Evolutionary conservation across 2,888 invertebrate species (phyloP).

Genomic region (Entomobrya multifasciata): DNA sequence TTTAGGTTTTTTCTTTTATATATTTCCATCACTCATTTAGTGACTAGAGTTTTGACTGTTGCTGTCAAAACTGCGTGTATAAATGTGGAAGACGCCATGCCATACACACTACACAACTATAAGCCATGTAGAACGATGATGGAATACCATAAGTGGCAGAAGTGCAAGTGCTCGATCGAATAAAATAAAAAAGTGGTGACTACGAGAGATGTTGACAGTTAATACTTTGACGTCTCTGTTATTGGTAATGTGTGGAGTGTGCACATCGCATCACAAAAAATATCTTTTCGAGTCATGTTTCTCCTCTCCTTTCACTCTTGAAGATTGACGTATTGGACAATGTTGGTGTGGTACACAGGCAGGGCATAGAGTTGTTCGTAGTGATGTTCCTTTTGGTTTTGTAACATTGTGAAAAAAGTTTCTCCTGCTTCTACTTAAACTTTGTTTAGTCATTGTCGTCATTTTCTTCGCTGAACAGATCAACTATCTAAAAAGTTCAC

Average conservation of each 20-base stretch:
- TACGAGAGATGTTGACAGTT: slow-evolving; percentile 63
- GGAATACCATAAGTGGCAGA: slow-evolving; percentile 15
- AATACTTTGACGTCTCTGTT: slow-evolving; percentile 58
- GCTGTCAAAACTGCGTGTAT: slow-evolving; percentile 64
- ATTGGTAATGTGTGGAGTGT: slow-evolving; percentile 46
- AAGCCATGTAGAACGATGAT: not conserved
- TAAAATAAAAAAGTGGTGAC: slow-evolving; percentile 54
- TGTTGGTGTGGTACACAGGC: too few species aligned
- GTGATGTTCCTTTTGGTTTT: too few species aligned
- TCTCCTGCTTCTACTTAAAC: slow-evolving; percentile 35
- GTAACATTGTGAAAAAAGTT: slow-evolving; percentile 2
- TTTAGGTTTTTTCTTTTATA: slow-evolving; percentile 58
- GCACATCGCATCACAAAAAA: too few species aligned
- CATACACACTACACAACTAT: not conserved
- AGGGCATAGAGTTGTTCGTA: too few species aligned
- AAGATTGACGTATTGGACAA: slow-evolving; percentile 27
- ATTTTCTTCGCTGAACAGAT: not conserved
- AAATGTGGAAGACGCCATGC: slow-evolving; percentile 47
- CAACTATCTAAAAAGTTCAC: not conserved
- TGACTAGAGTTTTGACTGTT: slow-evolving; percentile 65
- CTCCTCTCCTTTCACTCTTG: slow-evolving; percentile 44
- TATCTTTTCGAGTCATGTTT: slow-evolving; percentile 42
- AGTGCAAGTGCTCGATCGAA: slow-evolving; percentile 55
- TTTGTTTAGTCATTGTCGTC: slow-evolving; percentile 48
- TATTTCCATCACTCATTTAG: slow-evolving; percentile 66